Conservation (phyloP, 2,797 vertebrate species). For the Hoplostethus atlanticus region DNA sequence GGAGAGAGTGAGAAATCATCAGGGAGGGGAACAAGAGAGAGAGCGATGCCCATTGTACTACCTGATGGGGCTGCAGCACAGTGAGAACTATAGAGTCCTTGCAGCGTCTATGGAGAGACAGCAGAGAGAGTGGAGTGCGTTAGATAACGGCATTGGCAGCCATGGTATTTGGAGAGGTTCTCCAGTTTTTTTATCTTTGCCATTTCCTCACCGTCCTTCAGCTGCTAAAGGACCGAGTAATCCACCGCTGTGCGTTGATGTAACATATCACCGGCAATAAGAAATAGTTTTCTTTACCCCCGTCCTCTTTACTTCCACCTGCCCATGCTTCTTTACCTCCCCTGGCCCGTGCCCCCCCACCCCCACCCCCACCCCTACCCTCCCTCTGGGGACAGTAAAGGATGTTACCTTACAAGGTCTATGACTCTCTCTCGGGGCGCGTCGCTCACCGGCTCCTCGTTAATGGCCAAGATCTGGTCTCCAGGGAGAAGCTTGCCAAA, state of each 20-base stretch:
- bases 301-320: constrained; percentile 36
- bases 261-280: constrained; percentile 41
- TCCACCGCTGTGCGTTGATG: constrained; percentile 63
- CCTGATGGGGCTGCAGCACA: constrained; percentile 96
- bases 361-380: constrained; percentile 37
- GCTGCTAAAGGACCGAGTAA: constrained; percentile 67
- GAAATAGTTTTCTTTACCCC: constrained; percentile 50
- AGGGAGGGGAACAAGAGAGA: constrained; percentile 58
- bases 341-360: constrained; percentile 6
- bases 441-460: constrained; percentile 96
- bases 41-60: constrained; percentile 78
- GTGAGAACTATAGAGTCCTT: constrained; percentile 95
- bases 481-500: constrained; percentile 96
- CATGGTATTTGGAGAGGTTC: constrained; percentile 63
- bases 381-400: constrained; percentile 88
- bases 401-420: constrained; percentile 98
- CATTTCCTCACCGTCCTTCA: constrained; percentile 66
- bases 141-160: constrained; percentile 71
- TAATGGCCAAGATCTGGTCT: constrained; percentile 98
- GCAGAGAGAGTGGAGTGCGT: constrained; percentile 72
- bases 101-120: constrained; percentile 89
- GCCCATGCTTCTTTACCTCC: constrained; percentile 6
- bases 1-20: constrained; percentile 42
- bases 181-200: constrained; percentile 60
- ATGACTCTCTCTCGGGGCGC: constrained; percentile 96